Conservation (phyloP, 2,888 invertebrate genomes). For the Tenthredo livida region DNA sequence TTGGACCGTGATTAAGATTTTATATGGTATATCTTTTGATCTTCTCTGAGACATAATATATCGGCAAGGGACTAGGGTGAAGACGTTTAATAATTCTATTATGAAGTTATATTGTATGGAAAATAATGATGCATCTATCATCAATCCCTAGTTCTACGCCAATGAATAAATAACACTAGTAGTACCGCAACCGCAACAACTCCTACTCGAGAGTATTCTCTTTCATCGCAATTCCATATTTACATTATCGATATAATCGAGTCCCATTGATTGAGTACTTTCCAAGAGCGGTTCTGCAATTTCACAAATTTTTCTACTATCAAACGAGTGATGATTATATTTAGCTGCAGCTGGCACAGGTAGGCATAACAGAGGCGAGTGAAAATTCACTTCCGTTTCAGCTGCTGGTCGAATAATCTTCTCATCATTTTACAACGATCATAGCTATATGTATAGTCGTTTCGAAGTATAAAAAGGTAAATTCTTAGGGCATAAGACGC, state of each 20-base stretch:
- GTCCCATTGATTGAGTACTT: not conserved
- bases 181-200: constrained; percentile 53
- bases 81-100: constrained; percentile 1
- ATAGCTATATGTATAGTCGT: not conserved
- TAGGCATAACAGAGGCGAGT: not conserved
- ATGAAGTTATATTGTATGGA: not conserved
- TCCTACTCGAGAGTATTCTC: not conserved
- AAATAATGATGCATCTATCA: constrained; percentile 10
- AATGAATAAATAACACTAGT: constrained; percentile 66
- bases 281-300: not conserved
- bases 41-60: constrained; percentile 45
- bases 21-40: constrained; percentile 45
- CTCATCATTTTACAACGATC: not conserved
- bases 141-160: constrained; percentile 53
- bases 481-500: constrained; percentile 85
- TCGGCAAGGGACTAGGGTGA: constrained; percentile 47
- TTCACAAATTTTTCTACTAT: not conserved
- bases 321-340: not conserved
- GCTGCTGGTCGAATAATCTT: not conserved
- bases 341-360: not conserved
- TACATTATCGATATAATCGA: not conserved
- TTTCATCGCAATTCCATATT: constrained; percentile 1
- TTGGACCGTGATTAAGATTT: constrained; percentile 65
- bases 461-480: not conserved
- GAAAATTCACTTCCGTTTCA: constrained; percentile 1